Evolutionary conservation across 2,113 vertebrate genomes (phyloP).

Genomic region (Myotis lucifugus): DNA sequence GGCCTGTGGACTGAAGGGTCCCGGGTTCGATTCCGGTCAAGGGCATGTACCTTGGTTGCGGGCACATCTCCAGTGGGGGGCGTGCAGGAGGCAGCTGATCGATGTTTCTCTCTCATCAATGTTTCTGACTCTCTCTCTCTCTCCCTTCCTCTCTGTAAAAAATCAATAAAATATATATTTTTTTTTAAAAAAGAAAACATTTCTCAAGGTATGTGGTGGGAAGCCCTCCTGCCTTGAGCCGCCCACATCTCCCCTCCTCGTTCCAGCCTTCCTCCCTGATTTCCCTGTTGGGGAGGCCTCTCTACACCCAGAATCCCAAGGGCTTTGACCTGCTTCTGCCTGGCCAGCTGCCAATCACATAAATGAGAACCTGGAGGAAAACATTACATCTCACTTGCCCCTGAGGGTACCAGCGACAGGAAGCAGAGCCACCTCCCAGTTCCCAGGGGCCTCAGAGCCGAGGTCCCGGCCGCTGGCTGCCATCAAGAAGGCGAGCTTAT

Average conservation of each 20-base stretch:
- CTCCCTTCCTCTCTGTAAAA: too few species aligned
- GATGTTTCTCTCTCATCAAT: too few species aligned
- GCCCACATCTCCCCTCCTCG: not conserved
- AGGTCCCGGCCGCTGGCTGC: rapidly evolving
- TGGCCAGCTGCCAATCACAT: constrained; percentile 11
- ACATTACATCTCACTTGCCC: not conserved
- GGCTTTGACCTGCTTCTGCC: constrained; percentile 74
- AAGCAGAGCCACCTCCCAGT: not conserved
- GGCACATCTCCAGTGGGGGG: too few species aligned
- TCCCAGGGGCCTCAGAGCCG: not conserved
- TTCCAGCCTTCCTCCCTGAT: not conserved
- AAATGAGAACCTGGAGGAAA: not conserved
- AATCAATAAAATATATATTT: too few species aligned
- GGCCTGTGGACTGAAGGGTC: too few species aligned
- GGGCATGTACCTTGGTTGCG: too few species aligned
- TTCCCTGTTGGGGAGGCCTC: not conserved
- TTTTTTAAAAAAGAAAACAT: not conserved
- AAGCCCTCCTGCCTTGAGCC: not conserved
- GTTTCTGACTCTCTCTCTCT: too few species aligned
- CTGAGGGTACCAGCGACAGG: not conserved
- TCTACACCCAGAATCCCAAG: not conserved
- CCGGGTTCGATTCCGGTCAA: too few species aligned
- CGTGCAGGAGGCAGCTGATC: not conserved
- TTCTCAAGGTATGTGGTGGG: not conserved
- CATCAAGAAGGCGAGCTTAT: not conserved